phyloP scores from a whole-genome alignment of 2,888 invertebrate genomes.

The Drosophila demipolita region DNA sequence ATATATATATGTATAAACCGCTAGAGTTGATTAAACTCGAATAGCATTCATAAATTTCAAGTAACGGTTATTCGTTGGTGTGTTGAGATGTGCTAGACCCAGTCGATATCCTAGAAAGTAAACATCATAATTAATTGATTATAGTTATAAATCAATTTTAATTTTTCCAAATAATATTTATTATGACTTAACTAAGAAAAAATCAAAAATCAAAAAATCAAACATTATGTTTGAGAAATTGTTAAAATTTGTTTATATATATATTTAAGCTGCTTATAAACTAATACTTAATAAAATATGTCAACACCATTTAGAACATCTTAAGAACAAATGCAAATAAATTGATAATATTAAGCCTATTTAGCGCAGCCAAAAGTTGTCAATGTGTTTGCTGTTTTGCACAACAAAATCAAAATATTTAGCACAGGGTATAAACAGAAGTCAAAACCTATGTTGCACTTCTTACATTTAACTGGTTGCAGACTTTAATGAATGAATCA shows the following conservation, averaged over 20 bases:
- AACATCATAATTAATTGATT: too few species aligned
- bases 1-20: not conserved
- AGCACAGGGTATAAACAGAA: conserved; percentile 23
- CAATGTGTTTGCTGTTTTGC: not conserved
- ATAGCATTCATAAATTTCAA: conserved; percentile 8
- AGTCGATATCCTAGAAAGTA: conserved; percentile 15
- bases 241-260: too few species aligned
- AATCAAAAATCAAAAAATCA: too few species aligned
- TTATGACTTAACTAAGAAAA: not conserved
- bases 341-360: too few species aligned
- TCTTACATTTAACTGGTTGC: conserved; percentile 17
- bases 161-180: too few species aligned
- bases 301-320: too few species aligned
- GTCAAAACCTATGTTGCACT: conserved; percentile 27
- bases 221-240: too few species aligned
- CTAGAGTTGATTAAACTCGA: conserved; percentile 36
- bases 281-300: too few species aligned
- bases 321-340: too few species aligned
- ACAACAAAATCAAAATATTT: not conserved
- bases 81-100: not conserved
- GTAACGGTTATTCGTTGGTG: not conserved
- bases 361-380: too few species aligned
- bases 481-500: conserved; percentile 64
- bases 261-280: too few species aligned
- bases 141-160: too few species aligned